A percentile compares a stretch with the other conserved stretches of the same genome.
Evolutionary conservation across 2,888 invertebrate genomes (phyloP).

Genomic region (Corbicula japonica): DNA sequence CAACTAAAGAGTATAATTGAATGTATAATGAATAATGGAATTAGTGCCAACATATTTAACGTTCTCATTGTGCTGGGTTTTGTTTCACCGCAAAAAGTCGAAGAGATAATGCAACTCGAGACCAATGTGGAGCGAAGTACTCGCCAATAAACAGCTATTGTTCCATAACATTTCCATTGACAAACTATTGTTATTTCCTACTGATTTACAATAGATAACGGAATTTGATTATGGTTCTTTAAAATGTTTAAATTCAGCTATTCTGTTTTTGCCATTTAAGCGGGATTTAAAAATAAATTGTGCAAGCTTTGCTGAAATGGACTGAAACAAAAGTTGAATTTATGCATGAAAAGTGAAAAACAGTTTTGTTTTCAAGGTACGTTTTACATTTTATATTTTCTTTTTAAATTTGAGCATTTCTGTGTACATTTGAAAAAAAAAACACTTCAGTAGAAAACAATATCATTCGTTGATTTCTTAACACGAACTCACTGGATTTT

Average conservation of each 20-base stretch:
- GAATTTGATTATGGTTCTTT: slow-evolving; percentile 33
- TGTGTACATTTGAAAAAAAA: background rate
- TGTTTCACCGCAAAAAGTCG: slow-evolving; percentile 31
- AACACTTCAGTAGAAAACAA: background rate
- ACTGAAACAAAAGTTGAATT: background rate
- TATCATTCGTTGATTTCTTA: background rate
- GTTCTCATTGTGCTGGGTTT: slow-evolving; percentile 23
- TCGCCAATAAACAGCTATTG: slow-evolving; percentile 32
- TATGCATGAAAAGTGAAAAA: background rate
- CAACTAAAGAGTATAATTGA: slow-evolving; percentile 20
- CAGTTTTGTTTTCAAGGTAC: background rate
- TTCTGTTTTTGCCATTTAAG: slow-evolving; percentile 8
- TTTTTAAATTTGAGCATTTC: background rate
- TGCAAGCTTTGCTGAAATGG: slow-evolving; percentile 26
- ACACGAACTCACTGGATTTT: too few species aligned
- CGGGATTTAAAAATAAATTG: slow-evolving; percentile 38
- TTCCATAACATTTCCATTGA: slow-evolving; percentile 36
- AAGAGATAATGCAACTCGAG: slow-evolving; percentile 14
- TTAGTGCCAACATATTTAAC: slow-evolving; percentile 20
- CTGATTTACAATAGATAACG: slow-evolving; percentile 18
- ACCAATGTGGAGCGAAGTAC: slow-evolving; percentile 11
- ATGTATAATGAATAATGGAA: slow-evolving; percentile 13
- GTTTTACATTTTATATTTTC: background rate
- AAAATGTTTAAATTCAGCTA: slow-evolving; percentile 16
- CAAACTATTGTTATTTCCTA: slow-evolving; percentile 23